Conservation (phyloP, 2,797 vertebrate genomes). For the Aldrovandia affinis region DNA sequence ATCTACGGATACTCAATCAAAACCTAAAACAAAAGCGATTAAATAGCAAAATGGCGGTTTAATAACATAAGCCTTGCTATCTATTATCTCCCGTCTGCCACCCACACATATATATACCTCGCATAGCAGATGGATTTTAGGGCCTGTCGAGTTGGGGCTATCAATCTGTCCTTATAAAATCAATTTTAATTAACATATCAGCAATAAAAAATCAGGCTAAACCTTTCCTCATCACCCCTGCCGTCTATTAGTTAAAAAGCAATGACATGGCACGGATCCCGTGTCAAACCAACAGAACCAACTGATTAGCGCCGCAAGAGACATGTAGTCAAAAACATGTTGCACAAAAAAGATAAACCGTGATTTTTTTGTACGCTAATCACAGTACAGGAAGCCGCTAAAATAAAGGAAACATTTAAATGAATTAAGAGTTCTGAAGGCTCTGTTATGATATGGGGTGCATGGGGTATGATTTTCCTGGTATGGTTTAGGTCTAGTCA, state of each 20-base stretch:
- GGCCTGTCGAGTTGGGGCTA: slow-evolving; percentile 67
- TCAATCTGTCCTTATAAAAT: slow-evolving; percentile 65
- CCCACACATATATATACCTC: slow-evolving; percentile 48
- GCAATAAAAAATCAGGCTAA: slow-evolving; percentile 69
- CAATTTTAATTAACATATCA: slow-evolving; percentile 79
- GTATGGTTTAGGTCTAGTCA: no score
- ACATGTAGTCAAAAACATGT: no score
- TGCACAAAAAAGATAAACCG: not conserved
- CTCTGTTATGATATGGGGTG: no score
- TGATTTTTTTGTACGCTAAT: no score
- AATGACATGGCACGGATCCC: slow-evolving; percentile 61
- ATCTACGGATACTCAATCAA: slow-evolving; percentile 56
- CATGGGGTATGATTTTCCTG: no score
- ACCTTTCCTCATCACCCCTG: slow-evolving; percentile 63
- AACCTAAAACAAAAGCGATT: slow-evolving; percentile 65
- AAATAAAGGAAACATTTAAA: no score
- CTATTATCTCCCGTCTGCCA: slow-evolving; percentile 56
- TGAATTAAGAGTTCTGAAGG: no score
- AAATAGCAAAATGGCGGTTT: slow-evolving; percentile 65
- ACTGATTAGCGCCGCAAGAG: slow-evolving; percentile 68
- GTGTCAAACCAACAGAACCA: slow-evolving; percentile 54
- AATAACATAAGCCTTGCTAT: slow-evolving; percentile 60
- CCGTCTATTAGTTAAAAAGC: slow-evolving; percentile 53
- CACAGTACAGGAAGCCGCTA: no score
- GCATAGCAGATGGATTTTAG: slow-evolving; percentile 70